These are phyloP conservation scores for Numenius phaeopus DNA, from an alignment of 2,797 vertebrate species.

Conservation along the genomic window DNA sequence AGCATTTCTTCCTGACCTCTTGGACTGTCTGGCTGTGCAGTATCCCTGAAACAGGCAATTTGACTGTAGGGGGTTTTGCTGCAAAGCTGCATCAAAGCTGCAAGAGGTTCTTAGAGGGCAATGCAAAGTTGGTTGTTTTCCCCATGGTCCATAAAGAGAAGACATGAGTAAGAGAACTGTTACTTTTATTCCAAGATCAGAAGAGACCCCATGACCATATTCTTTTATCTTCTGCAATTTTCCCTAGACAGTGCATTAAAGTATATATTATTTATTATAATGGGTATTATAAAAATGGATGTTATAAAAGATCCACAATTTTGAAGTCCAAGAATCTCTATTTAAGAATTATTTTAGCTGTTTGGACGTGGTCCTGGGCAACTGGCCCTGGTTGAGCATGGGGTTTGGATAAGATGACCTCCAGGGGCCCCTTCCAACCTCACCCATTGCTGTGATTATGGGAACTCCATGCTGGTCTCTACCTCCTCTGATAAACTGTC, in stretches of 20 bases:
- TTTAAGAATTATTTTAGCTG: background rate
- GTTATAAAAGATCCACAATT: background rate
- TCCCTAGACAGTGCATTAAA: background rate
- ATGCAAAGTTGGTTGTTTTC: background rate
- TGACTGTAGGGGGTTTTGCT: background rate
- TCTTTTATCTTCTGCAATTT: background rate
- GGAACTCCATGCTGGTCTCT: background rate
- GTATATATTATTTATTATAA: background rate
- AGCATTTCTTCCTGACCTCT: background rate
- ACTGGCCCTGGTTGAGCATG: background rate
- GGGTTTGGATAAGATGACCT: background rate
- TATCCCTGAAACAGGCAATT: background rate
- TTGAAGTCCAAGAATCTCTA: background rate
- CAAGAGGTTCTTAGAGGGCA: background rate
- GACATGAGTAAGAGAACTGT: background rate
- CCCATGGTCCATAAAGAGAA: background rate
- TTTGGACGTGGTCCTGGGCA: background rate
- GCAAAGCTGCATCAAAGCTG: background rate
- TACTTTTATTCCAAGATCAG: background rate
- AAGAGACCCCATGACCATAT: background rate
- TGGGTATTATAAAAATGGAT: background rate
- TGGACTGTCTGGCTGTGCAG: background rate
- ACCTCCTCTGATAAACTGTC: background rate
- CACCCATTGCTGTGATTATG: background rate
- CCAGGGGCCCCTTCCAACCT: background rate